Evolutionary conservation across 2,888 invertebrate genomes (phyloP).

Genomic region (Tachina lurida): DNA sequence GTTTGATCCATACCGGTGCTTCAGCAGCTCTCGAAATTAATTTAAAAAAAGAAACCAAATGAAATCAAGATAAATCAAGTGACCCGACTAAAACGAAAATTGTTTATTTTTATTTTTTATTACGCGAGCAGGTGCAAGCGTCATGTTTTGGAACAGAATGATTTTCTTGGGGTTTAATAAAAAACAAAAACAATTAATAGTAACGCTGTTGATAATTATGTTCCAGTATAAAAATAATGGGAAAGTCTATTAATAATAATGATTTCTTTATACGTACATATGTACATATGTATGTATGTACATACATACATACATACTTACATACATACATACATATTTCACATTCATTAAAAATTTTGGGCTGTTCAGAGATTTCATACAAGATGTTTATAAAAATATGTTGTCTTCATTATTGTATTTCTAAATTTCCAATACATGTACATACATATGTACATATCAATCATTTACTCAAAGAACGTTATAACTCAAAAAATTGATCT

Average conservation of each 20-base stretch:
- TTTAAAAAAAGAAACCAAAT: constrained; percentile 1
- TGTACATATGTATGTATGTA: too few relatives aligned
- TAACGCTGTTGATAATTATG: constrained; percentile 15
- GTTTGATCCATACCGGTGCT: background rate
- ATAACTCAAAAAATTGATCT: too few relatives aligned
- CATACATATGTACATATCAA: too few relatives aligned
- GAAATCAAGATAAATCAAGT: constrained; percentile 39
- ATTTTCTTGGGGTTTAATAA: background rate
- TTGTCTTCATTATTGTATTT: background rate
- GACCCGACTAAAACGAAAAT: constrained; percentile 44
- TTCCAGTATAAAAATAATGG: background rate
- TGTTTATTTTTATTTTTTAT: constrained; percentile 12
- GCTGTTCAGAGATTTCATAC: background rate
- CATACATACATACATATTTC: background rate
- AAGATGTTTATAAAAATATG: too few relatives aligned
- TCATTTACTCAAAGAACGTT: too few relatives aligned
- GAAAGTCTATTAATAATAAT: background rate
- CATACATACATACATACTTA: too few relatives aligned
- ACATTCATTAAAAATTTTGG: background rate
- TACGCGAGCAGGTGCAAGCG: constrained; percentile 1
- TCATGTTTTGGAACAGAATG: background rate
- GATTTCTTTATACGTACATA: background rate
- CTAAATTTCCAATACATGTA: background rate
- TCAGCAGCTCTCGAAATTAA: background rate
- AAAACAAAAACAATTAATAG: constrained; percentile 12